These are phyloP conservation scores for Clamator glandarius DNA, from an alignment of 2,797 vertebrate species.

Conservation along the genomic window DNA sequence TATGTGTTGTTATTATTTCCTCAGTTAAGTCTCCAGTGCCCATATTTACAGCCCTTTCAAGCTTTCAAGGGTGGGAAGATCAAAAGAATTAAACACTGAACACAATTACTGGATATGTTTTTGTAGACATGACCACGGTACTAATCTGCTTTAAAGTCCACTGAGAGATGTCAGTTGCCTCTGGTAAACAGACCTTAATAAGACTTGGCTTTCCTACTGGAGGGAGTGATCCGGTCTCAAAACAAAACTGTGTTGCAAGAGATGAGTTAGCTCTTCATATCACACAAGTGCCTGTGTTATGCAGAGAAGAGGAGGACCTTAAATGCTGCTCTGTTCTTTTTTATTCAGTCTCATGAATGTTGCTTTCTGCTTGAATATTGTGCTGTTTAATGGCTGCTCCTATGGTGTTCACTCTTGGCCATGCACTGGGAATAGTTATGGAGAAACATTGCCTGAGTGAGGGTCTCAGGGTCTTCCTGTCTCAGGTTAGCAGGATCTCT, in stretches of 20 bases:
- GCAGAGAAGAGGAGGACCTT: neutral
- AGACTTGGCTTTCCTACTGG: neutral
- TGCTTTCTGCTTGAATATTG: neutral
- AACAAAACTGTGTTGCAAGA: neutral
- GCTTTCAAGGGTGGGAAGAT: neutral
- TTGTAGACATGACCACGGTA: neutral
- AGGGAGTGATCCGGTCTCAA: neutral
- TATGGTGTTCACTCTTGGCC: neutral
- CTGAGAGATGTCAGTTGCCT: neutral
- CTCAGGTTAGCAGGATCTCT: neutral
- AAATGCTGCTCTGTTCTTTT: neutral
- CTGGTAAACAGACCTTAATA: neutral
- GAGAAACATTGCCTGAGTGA: rapidly evolving
- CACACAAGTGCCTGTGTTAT: neutral
- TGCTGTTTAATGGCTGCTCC: neutral
- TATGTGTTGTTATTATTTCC: constrained; percentile 9
- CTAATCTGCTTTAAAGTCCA: neutral
- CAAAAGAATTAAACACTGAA: neutral
- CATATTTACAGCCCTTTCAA: neutral
- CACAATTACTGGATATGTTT: neutral
- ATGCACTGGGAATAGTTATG: neutral
- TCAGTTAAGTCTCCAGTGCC: neutral
- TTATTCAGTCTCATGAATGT: neutral
- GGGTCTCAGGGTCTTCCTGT: neutral
- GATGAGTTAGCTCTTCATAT: neutral